Conservation (phyloP, 2,888 invertebrate genomes). For the Homarus gammarus region DNA sequence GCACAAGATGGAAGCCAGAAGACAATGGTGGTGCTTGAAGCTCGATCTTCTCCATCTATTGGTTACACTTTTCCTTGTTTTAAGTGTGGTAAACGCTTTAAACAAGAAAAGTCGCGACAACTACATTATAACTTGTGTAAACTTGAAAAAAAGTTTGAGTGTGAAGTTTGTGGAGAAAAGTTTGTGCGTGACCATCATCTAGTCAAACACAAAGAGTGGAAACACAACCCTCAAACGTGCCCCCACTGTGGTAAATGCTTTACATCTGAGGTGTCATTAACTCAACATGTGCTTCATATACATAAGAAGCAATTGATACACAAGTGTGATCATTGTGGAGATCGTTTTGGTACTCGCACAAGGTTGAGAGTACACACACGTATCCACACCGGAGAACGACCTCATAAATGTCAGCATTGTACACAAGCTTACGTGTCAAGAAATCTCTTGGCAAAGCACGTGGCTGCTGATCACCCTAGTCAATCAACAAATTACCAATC, state of each 20-base stretch:
- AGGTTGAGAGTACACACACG: constrained; percentile 73
- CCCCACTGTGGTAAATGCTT: constrained; percentile 75
- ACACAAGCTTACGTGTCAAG: constrained; percentile 89
- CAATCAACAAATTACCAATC: constrained; percentile 49
- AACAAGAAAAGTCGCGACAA: constrained; percentile 75
- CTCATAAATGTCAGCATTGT: constrained; percentile 82
- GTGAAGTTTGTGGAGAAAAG: constrained; percentile 75
- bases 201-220: constrained; percentile 76
- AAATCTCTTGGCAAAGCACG: constrained; percentile 87
- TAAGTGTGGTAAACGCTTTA: constrained; percentile 74
- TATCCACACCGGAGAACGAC: constrained; percentile 72
- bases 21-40: constrained; percentile 71
- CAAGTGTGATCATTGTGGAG: constrained; percentile 75
- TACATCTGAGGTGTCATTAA: constrained; percentile 74
- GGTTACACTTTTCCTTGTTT: constrained; percentile 70
- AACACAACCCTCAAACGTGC: constrained; percentile 75
- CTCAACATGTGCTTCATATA: constrained; percentile 75
- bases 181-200: constrained; percentile 75
- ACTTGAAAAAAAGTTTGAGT: constrained; percentile 75
- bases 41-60: constrained; percentile 56
- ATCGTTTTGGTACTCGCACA: constrained; percentile 63
- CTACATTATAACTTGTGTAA: constrained; percentile 75
- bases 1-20: constrained; percentile 45
- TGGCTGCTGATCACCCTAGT: constrained; percentile 54
- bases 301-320: constrained; percentile 74